Evolutionary conservation across 2,113 vertebrate species (phyloP).

Genomic region (Etia nguti): DNA sequence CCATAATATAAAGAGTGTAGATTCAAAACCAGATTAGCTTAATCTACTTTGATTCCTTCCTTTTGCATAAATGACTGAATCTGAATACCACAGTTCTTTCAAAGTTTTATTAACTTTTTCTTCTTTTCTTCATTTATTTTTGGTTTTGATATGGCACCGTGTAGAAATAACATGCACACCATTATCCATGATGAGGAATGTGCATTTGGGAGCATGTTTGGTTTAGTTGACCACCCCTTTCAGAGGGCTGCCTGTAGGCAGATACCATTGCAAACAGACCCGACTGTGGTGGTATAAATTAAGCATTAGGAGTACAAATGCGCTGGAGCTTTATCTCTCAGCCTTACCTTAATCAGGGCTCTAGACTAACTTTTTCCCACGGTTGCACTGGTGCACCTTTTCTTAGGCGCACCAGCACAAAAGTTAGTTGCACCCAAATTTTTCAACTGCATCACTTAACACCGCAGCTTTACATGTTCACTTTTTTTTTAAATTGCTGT

Average conservation of each 20-base stretch:
- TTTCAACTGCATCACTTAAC: too few relatives aligned
- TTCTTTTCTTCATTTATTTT: neutral
- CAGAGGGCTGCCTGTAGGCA: neutral
- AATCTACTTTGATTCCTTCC: neutral
- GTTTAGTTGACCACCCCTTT: accelerated
- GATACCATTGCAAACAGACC: neutral
- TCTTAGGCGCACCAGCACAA: too few relatives aligned
- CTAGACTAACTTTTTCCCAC: too few relatives aligned
- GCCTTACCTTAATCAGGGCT: too few relatives aligned
- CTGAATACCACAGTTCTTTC: neutral
- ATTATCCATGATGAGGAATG: neutral
- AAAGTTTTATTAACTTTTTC: neutral
- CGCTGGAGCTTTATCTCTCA: neutral
- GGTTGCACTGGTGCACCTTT: too few relatives aligned
- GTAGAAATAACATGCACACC: neutral
- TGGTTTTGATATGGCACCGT: neutral
- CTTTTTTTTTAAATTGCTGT: too few relatives aligned
- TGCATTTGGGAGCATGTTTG: neutral
- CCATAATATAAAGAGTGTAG: neutral
- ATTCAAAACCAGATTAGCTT: neutral
- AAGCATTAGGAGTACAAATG: neutral
- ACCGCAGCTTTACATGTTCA: too few relatives aligned
- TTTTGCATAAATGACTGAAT: neutral
- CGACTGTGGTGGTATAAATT: neutral
- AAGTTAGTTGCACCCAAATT: too few relatives aligned